A percentile compares a stretch with the other conserved stretches of the same genome.
Evolutionary conservation across 2,113 vertebrate genomes (phyloP).

Genomic region (Alethe diademata): DNA sequence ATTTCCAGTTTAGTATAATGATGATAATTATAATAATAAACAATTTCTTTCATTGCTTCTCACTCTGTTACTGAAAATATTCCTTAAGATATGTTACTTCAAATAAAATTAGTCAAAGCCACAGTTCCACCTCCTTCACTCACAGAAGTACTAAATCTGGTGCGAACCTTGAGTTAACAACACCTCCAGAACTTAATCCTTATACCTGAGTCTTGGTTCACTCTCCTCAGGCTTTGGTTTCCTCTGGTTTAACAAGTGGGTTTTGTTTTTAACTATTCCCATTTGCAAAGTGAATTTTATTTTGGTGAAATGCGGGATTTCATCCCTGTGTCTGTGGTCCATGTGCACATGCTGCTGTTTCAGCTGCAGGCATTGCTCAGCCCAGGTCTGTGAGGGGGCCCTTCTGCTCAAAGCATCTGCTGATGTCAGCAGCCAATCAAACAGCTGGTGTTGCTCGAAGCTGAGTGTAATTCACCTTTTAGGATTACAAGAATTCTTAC

Average conservation of each 20-base stretch:
- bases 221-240: background rate
- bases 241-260: background rate
- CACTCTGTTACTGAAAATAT: background rate
- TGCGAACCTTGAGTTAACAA: background rate
- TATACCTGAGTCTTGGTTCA: background rate
- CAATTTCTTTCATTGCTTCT: background rate
- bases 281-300: background rate
- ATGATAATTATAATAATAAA: background rate
- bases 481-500: background rate
- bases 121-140: background rate
- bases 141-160: background rate
- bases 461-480: background rate
- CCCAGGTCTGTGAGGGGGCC: background rate
- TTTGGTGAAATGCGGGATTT: background rate
- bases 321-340: background rate
- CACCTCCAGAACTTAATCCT: background rate
- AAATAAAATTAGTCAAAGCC: background rate
- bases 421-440: fast-evolving
- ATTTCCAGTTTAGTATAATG: background rate
- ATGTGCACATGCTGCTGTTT: background rate
- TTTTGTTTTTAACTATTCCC: background rate
- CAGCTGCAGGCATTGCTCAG: background rate
- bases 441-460: background rate
- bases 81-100: background rate
- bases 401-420: background rate